Evolutionary conservation across 2,888 invertebrate species (phyloP).

Genomic region (Carterocephalus palaemon): DNA sequence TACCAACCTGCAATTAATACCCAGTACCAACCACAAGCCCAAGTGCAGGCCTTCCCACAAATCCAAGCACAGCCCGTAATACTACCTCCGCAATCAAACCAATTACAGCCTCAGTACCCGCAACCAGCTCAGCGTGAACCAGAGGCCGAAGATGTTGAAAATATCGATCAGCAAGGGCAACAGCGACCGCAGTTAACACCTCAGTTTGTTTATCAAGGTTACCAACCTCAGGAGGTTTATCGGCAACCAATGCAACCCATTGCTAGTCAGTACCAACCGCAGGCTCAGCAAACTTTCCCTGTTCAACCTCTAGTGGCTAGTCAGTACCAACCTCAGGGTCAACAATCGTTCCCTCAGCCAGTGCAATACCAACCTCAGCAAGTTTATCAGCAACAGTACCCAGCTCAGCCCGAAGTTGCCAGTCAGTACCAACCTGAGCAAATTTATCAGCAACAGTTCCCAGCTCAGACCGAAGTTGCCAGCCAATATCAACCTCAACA

Average conservation of each 20-base stretch:
- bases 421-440: slow-evolving; percentile 13
- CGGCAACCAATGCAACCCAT: slow-evolving; percentile 32
- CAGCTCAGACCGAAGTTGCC: slow-evolving; percentile 1
- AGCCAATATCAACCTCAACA: slow-evolving; percentile 26
- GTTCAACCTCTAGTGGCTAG: slow-evolving; percentile 24
- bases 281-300: slow-evolving; percentile 31
- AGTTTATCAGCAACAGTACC: slow-evolving; percentile 5
- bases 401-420: slow-evolving; percentile 17
- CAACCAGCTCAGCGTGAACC: slow-evolving; percentile 28
- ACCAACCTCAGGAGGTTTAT: slow-evolving; percentile 29
- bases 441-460: slow-evolving; percentile 1
- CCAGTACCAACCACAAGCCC: slow-evolving; percentile 35
- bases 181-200: slow-evolving; percentile 28
- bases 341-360: slow-evolving; percentile 3
- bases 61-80: slow-evolving; percentile 45
- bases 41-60: slow-evolving; percentile 36
- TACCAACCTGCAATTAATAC: slow-evolving; percentile 36
- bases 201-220: slow-evolving; percentile 32
- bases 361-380: slow-evolving; percentile 26
- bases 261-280: slow-evolving; percentile 35
- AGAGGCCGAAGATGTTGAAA: slow-evolving; percentile 20
- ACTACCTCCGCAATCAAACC: slow-evolving; percentile 40
- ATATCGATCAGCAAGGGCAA: slow-evolving; percentile 32
- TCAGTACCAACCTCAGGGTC: slow-evolving; percentile 29
- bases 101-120: slow-evolving; percentile 32